Conservation (phyloP, 2,888 invertebrate genomes). For the Gerris lacustris region DNA sequence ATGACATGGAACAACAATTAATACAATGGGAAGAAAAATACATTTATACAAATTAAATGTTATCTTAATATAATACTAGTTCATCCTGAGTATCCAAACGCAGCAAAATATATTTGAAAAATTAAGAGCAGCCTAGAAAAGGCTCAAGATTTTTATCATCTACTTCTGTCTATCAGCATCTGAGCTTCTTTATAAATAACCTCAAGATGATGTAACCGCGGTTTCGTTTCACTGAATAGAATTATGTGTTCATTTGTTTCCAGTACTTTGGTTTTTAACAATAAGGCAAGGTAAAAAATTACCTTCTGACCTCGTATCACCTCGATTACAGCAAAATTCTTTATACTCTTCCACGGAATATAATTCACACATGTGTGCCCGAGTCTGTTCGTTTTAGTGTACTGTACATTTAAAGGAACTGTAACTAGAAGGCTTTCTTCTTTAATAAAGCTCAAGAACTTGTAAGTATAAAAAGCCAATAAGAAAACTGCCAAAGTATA, state of each 20-base stretch:
- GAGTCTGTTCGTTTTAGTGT: conserved; percentile 20
- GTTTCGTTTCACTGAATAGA: conserved; percentile 24
- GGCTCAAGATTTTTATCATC: conserved; percentile 1
- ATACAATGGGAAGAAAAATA: no score
- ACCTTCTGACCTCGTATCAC: conserved; percentile 25
- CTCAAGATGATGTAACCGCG: conserved; percentile 23
- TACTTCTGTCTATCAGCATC: conserved; percentile 20
- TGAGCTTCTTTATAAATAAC: conserved; percentile 23
- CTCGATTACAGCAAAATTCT: conserved; percentile 25
- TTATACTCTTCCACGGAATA: conserved; percentile 25
- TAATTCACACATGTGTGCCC: conserved; percentile 22
- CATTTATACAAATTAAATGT: no score
- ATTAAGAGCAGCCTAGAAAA: no score
- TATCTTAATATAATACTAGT: no score
- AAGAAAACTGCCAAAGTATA: background rate
- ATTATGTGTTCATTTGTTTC: conserved; percentile 18
- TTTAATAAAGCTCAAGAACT: conserved; percentile 9
- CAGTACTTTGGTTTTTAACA: conserved; percentile 13
- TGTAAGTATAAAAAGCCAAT: background rate
- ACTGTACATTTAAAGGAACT: conserved; percentile 25
- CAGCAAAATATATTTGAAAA: no score
- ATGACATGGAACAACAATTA: no score
- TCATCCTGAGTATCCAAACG: no score
- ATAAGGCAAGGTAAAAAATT: conserved; percentile 22
- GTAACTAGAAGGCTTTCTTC: conserved; percentile 23